phyloP scores from a whole-genome alignment of 2,113 vertebrate genomes.

The Edolisoma coerulescens region DNA sequence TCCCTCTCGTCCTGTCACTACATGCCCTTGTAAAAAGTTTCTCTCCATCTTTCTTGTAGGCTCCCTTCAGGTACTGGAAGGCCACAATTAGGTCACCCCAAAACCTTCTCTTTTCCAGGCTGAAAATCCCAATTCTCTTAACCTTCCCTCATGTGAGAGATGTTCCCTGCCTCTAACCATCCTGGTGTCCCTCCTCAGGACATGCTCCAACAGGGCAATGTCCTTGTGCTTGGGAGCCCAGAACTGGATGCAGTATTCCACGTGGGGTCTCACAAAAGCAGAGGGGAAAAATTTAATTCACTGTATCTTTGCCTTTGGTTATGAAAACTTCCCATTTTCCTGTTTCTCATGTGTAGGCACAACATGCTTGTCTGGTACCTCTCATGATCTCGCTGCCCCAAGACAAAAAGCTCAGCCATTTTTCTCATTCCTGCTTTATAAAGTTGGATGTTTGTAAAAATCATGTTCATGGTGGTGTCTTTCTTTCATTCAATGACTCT shows the following conservation, averaged over 20 bases:
- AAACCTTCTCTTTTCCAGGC: neutral
- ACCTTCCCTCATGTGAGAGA: neutral
- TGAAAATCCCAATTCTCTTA: neutral
- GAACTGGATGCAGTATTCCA: neutral
- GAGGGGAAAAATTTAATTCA: neutral
- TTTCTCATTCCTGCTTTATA: neutral
- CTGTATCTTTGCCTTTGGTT: neutral
- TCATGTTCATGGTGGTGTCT: neutral
- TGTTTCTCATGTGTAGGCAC: neutral
- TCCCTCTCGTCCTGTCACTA: no score
- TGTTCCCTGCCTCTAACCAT: neutral
- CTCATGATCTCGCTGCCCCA: neutral
- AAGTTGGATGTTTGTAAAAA: neutral
- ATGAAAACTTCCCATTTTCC: neutral
- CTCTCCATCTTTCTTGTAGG: neutral
- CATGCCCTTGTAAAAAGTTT: neutral
- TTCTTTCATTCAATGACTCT: no score
- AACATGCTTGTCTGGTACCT: accelerated
- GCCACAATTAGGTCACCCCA: neutral
- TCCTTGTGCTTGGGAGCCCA: neutral
- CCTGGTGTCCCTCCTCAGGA: neutral
- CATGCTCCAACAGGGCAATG: accelerated
- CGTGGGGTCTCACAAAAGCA: neutral
- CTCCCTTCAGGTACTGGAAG: neutral
- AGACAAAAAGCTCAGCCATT: neutral